Evolutionary conservation across 2,797 vertebrate genomes (phyloP).

Genomic region (Holocentrus rufus): DNA sequence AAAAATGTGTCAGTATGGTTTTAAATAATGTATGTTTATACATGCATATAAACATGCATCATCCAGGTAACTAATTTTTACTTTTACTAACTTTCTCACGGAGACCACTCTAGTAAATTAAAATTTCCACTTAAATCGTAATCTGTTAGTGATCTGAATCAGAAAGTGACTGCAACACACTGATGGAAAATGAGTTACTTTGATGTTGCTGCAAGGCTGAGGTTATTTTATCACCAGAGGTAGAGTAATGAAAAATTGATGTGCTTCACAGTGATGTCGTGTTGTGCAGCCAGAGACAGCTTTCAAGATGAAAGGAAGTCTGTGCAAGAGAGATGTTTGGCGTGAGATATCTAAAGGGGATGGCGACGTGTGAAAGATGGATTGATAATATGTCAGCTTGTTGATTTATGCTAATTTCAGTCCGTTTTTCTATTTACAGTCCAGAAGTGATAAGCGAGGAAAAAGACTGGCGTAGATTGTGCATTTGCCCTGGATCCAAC

Average conservation of each 20-base stretch:
- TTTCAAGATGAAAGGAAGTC: constrained; percentile 2
- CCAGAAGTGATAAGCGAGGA: neutral
- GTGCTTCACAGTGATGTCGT: constrained; percentile 16
- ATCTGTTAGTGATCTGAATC: constrained; percentile 1
- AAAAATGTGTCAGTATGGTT: too few relatives aligned
- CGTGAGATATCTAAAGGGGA: constrained; percentile 3
- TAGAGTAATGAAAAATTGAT: too few relatives aligned
- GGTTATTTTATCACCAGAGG: too few relatives aligned
- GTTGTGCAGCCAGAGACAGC: constrained; percentile 6
- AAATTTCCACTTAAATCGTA: constrained; percentile 32
- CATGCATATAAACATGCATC: too few relatives aligned
- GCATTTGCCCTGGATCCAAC: constrained; percentile 11
- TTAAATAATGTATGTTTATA: too few relatives aligned
- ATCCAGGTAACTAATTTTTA: too few relatives aligned
- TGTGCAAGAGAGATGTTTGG: constrained; percentile 7
- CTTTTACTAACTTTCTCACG: too few relatives aligned
- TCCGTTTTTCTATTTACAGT: too few relatives aligned
- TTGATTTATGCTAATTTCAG: too few relatives aligned
- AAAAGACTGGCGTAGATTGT: neutral
- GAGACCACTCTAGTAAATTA: too few relatives aligned
- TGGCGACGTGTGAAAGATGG: neutral
- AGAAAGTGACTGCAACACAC: neutral
- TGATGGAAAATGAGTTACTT: neutral
- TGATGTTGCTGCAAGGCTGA: too few relatives aligned
- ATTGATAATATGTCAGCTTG: too few relatives aligned